phyloP scores from a whole-genome alignment of 2,797 vertebrate species.

The Cetoscarus ocellatus region DNA sequence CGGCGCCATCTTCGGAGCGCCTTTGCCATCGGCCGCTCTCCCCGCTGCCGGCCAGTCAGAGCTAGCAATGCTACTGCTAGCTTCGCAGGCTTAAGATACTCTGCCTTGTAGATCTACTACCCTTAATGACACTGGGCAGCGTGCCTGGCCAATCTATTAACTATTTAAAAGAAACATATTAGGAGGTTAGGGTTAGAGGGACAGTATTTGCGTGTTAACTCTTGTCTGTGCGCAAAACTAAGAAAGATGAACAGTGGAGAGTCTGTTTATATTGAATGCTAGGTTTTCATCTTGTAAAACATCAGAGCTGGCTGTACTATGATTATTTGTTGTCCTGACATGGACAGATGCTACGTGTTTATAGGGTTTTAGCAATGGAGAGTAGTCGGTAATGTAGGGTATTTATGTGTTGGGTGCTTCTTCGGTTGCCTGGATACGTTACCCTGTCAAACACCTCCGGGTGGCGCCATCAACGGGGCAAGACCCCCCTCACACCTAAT shows the following conservation, averaged over 20 bases:
- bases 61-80: slow-evolving; percentile 72
- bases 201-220: no score
- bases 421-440: slow-evolving; percentile 72
- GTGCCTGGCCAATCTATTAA: no score
- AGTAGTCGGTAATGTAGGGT: background rate
- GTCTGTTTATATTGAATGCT: no score
- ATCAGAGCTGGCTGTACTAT: no score
- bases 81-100: slow-evolving; percentile 3
- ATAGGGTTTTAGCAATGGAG: slow-evolving; percentile 17
- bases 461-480: background rate
- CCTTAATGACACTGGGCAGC: no score
- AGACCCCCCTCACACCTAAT: no score
- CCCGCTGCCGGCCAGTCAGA: slow-evolving; percentile 52
- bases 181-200: no score
- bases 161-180: no score
- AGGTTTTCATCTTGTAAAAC: no score
- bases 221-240: no score
- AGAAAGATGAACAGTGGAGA: no score
- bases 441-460: slow-evolving; percentile 45
- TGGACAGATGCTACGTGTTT: slow-evolving; percentile 1
- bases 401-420: slow-evolving; percentile 37
- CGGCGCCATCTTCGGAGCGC: slow-evolving; percentile 78
- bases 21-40: slow-evolving; percentile 58
- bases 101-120: accelerated
- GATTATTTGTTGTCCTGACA: slow-evolving; percentile 33